Base-by-base conservation (phyloP, 37 sponge, comb jelly and placozoan genomes). In the Amphimedon queenslandica region DNA sequence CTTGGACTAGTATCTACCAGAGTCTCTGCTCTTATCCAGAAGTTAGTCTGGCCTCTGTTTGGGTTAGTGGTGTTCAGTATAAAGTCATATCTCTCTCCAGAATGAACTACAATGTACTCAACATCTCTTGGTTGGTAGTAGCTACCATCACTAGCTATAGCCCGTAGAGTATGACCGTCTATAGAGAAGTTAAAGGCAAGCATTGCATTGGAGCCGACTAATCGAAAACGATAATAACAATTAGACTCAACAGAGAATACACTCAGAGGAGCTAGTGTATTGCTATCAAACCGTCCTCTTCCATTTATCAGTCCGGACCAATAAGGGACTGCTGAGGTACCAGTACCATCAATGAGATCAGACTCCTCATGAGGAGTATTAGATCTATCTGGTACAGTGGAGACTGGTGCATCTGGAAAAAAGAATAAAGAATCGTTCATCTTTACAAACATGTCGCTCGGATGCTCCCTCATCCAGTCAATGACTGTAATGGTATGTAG, bases 61-160 rank as follows among this genome's bases (percentile, higher is more conserved):
- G 83, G 57, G 38, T 76, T 31, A 27, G 77, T 69, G 2, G 86
- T 75, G 32, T 42, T 78, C 3, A 93, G 25, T 13, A 88, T 25
- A 23, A 93, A 60, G 63, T 93, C 94, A 67, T 86, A 93, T n/a
- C n/a, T n/a, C n/a, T n/a, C n/a, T n/a, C n/a, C n/a, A n/a, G n/a
- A n/a, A n/a, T n/a, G n/a, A n/a, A 23, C 94, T 66, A 82, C 82
- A 43, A 93, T 31, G 55, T 73, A 91, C 43, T 82, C 78, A 20
- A 85, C 82, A 32, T 80, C 74, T 20, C 21, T 56, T 40, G 87
- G 83, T 70, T 86, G 66, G 20, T 86, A 70, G 4, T 69, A 32
- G 42, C 68, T 37, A 6, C 87, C 94, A 74, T 93, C 94, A 39
- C 81, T 80, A 1, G 94, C 77, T n/a, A 87, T 67, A 30, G 88